A percentile compares a stretch with the other conserved stretches of the same genome.
These are phyloP conservation scores for Eremophila alpestris DNA, from an alignment of 2,797 vertebrate genomes.

Conservation along the genomic window DNA sequence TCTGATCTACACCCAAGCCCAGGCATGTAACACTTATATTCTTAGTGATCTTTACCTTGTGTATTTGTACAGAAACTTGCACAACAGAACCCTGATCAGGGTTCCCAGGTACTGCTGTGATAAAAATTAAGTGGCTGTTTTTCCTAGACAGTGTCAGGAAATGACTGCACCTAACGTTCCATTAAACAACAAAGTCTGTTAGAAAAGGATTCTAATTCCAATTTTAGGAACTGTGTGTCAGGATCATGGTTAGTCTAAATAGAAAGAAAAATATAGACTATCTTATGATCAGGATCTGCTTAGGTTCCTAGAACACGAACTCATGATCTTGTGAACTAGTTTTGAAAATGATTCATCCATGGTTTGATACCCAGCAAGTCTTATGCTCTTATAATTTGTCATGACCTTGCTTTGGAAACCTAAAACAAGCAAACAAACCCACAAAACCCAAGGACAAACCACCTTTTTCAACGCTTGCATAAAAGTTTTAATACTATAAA, in stretches of 20 bases:
- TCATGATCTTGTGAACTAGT: neutral
- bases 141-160: neutral
- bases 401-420: neutral
- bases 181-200: neutral
- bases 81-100: neutral
- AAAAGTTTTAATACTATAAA: neutral
- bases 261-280: neutral
- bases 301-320: neutral
- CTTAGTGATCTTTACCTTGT: neutral
- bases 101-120: neutral
- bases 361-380: neutral
- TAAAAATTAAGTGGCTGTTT: neutral
- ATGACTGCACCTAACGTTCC: neutral
- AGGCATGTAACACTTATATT: neutral
- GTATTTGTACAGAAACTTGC: neutral
- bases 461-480: neutral
- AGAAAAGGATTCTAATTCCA: neutral
- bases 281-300: neutral
- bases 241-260: neutral
- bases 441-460: neutral
- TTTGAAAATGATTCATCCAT: neutral
- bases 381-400: neutral
- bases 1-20: neutral
- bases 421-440: accelerated
- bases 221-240: neutral